Conservation (phyloP, 2,797 vertebrate genomes). For the Petrocephalus schoutedeni region DNA sequence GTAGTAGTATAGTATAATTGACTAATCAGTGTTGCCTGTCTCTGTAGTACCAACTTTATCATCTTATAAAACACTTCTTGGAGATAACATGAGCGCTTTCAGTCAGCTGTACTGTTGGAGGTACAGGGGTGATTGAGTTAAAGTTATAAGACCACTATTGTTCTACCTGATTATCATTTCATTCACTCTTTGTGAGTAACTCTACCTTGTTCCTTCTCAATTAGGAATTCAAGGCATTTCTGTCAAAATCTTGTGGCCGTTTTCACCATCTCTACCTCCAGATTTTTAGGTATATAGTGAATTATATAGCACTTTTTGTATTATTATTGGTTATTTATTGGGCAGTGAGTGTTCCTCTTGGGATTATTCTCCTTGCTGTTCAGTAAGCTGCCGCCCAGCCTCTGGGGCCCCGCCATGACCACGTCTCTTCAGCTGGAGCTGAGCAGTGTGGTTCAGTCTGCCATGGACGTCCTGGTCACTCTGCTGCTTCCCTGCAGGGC, state of each 20-base stretch:
- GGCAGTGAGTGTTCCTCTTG: background rate
- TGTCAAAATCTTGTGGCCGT: constrained; percentile 64
- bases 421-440: constrained; percentile 70
- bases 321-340: background rate
- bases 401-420: constrained; percentile 60
- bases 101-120: background rate
- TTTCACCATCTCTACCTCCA: constrained; percentile 83
- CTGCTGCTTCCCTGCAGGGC: constrained; percentile 71
- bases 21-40: background rate
- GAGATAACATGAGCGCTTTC: background rate
- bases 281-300: constrained; percentile 69
- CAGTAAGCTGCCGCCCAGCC: constrained; percentile 81
- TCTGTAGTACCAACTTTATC: background rate
- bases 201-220: constrained; percentile 3
- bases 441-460: constrained; percentile 66
- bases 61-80: background rate
- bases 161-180: background rate
- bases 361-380: background rate
- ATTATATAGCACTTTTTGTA: background rate
- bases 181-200: background rate
- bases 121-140: background rate
- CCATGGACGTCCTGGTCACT: constrained; percentile 73
- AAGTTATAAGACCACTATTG: background rate
- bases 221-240: constrained; percentile 82
- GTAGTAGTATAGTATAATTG: background rate